These are phyloP conservation scores for Pungitius pungitius DNA, from an alignment of 2,113 vertebrate genomes.

Conservation along the genomic window DNA sequence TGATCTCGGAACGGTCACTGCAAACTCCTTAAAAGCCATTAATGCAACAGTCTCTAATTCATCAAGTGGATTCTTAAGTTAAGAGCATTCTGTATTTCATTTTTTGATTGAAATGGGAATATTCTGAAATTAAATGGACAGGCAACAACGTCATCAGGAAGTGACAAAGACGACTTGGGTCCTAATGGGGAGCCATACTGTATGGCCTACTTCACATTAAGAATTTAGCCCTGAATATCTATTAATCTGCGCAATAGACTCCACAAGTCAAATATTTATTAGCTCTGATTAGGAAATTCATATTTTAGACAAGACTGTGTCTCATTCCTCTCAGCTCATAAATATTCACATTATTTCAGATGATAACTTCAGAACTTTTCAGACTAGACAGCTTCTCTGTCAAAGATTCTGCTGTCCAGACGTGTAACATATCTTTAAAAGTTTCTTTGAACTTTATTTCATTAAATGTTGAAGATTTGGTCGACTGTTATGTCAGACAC, in stretches of 20 bases:
- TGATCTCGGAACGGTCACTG: not conserved
- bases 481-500: constrained; percentile 29
- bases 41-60: not conserved
- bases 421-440: constrained; percentile 56
- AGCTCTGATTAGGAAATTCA: constrained; percentile 82
- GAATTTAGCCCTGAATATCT: constrained; percentile 75
- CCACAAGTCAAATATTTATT: constrained; percentile 81
- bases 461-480: constrained; percentile 17
- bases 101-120: constrained; percentile 40
- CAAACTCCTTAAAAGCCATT: not conserved
- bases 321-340: constrained; percentile 73
- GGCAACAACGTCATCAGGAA: constrained; percentile 32
- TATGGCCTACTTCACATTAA: constrained; percentile 74
- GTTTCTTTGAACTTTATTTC: constrained; percentile 67
- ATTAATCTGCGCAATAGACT: constrained; percentile 75
- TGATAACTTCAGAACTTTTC: constrained; percentile 70
- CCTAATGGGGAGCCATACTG: constrained; percentile 63
- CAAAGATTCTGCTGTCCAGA: constrained; percentile 62
- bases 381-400: constrained; percentile 69
- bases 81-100: not conserved
- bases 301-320: constrained; percentile 79
- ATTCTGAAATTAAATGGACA: constrained; percentile 28
- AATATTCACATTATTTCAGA: constrained; percentile 75
- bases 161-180: constrained; percentile 69
- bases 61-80: not conserved